Percentiles rank a stretch among this genome's conserved stretches.
Conservation (phyloP, 2,888 invertebrate genomes). For the Dryococelus australis region DNA sequence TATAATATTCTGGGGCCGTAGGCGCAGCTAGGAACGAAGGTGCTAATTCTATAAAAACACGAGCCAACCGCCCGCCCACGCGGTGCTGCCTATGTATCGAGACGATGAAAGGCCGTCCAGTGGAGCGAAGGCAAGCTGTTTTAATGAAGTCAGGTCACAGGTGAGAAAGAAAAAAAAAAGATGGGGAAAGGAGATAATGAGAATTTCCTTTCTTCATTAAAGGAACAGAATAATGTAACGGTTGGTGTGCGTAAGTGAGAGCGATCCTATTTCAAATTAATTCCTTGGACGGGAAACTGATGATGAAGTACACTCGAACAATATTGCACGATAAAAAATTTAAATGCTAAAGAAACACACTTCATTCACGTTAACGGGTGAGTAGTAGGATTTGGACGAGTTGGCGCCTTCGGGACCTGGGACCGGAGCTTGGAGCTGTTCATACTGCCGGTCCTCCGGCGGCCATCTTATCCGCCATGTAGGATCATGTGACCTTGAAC, state of each 20-base stretch:
- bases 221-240: not conserved
- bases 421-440: no score
- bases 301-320: constrained; percentile 5
- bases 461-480: no score
- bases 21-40: not conserved
- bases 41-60: not conserved
- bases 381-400: no score
- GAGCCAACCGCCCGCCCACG: not conserved
- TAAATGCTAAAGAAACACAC: not conserved
- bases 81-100: not conserved
- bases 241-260: not conserved
- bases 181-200: not conserved
- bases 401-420: no score
- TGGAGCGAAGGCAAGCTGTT: not conserved
- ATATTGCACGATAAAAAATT: not conserved
- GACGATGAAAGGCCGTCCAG: not conserved
- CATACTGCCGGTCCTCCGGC: no score
- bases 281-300: not conserved
- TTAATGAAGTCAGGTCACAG: constrained; percentile 3
- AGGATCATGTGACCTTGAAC: no score
- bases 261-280: not conserved
- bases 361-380: no score
- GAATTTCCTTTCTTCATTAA: constrained; percentile 8
- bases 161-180: not conserved
- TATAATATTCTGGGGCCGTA: not conserved